Conservation (phyloP, 1,140 invertebrate genomes). For the Campoletis sonorensis region DNA sequence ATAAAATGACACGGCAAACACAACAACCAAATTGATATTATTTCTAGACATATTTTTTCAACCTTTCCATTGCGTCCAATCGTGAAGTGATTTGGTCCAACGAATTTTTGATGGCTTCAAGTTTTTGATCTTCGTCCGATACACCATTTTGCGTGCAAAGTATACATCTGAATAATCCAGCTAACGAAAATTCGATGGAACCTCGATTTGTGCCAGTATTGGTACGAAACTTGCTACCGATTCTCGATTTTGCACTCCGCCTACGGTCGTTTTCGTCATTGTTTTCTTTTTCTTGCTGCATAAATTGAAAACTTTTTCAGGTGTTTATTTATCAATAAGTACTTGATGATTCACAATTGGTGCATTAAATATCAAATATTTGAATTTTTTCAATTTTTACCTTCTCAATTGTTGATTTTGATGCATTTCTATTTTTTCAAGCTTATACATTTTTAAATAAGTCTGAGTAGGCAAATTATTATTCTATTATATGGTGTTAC, state of each 20-base stretch:
- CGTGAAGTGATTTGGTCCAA: conserved; percentile 76
- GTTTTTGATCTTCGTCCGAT: conserved; percentile 76
- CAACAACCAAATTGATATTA: too few relatives aligned
- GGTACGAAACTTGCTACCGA: conserved; percentile 39
- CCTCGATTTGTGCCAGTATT: conserved; percentile 76
- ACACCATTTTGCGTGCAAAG: conserved; percentile 79
- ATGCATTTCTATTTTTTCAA: too few relatives aligned
- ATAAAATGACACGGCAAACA: too few relatives aligned
- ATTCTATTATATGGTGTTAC: too few relatives aligned
- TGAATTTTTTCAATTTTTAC: too few relatives aligned
- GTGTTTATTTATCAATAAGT: neutral
- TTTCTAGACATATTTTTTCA: neutral
- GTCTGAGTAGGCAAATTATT: too few relatives aligned
- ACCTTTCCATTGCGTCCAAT: conserved; percentile 77
- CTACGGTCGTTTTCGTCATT: neutral
- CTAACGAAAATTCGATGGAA: conserved; percentile 79
- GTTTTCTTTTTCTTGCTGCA: conserved; percentile 40
- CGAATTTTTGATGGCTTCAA: conserved; percentile 77
- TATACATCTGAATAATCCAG: conserved; percentile 81
- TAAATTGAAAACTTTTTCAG: neutral
- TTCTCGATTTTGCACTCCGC: neutral
- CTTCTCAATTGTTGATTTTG: too few relatives aligned
- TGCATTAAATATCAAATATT: too few relatives aligned
- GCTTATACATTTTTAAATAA: too few relatives aligned
- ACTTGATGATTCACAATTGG: too few relatives aligned